These are phyloP conservation scores for Serripes groenlandicus DNA, from an alignment of 2,888 invertebrate species.

Conservation along the genomic window DNA sequence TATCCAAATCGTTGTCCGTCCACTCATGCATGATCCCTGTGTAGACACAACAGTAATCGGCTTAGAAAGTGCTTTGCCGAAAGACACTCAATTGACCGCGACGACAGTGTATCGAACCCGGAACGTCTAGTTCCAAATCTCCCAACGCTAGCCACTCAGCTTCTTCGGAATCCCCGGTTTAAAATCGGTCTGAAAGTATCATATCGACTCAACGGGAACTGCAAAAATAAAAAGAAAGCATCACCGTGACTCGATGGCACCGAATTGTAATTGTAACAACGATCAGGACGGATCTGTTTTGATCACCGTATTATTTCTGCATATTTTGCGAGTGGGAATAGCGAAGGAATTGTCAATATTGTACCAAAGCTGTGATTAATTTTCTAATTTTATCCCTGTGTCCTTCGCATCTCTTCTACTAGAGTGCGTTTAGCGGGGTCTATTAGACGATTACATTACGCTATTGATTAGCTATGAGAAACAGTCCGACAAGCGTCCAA, in stretches of 20 bases:
- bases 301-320: constrained; percentile 22
- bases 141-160: background rate
- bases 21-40: too few relatives aligned
- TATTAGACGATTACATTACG: constrained; percentile 63
- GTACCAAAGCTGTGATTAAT: constrained; percentile 63
- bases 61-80: too few relatives aligned
- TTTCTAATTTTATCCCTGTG: constrained; percentile 60
- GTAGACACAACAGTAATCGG: too few relatives aligned
- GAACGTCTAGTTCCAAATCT: too few relatives aligned
- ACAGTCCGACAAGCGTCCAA: background rate
- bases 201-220: background rate
- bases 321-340: constrained; percentile 2
- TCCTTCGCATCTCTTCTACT: constrained; percentile 53
- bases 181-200: too few relatives aligned
- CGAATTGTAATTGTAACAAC: background rate
- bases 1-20: too few relatives aligned
- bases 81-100: too few relatives aligned
- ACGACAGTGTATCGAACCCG: too few relatives aligned
- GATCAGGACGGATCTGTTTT: constrained; percentile 7
- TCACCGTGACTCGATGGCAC: background rate
- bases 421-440: constrained; percentile 41
- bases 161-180: background rate
- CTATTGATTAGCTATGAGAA: constrained; percentile 53
- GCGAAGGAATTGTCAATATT: constrained; percentile 59
- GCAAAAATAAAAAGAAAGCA: background rate